Conservation (phyloP, 2,797 vertebrate genomes). For the Eidolon dupreanum region DNA sequence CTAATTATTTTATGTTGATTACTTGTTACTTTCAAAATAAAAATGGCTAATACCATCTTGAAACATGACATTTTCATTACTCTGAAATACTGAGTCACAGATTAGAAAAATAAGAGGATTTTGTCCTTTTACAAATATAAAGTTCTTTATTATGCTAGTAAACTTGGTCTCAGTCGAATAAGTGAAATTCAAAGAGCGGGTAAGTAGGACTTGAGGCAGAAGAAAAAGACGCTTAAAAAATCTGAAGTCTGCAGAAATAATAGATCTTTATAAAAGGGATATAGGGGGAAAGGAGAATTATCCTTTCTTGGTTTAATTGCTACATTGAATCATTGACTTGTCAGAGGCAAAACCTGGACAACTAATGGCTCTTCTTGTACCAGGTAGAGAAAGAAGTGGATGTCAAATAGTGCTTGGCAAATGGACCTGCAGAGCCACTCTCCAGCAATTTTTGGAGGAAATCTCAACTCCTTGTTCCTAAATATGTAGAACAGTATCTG, state of each 20-base stretch:
- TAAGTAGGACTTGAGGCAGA: background rate
- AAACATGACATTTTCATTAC: constrained; percentile 27
- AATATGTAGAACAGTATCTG: constrained; percentile 59
- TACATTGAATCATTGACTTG: background rate
- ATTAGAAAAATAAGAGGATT: background rate
- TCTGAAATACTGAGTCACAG: background rate
- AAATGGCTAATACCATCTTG: constrained; percentile 11
- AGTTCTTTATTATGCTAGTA: background rate
- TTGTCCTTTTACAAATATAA: background rate
- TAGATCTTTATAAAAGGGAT: constrained; percentile 36
- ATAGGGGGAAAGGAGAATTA: background rate
- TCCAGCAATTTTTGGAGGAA: constrained; percentile 64
- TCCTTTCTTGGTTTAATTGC: background rate
- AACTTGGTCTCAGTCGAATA: background rate
- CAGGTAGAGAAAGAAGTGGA: constrained; percentile 54
- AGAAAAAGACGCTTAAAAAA: constrained; percentile 43
- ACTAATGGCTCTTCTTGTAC: background rate
- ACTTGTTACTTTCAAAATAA: background rate
- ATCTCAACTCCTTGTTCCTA: constrained; percentile 61
- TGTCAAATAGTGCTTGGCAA: constrained; percentile 66
- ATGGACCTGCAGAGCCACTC: constrained; percentile 54
- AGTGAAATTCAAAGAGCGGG: background rate
- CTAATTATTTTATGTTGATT: background rate
- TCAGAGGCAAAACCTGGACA: background rate
- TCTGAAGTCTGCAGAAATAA: constrained; percentile 15